Conservation (phyloP, 2,113 vertebrate species). For the Mastomys coucha region DNA sequence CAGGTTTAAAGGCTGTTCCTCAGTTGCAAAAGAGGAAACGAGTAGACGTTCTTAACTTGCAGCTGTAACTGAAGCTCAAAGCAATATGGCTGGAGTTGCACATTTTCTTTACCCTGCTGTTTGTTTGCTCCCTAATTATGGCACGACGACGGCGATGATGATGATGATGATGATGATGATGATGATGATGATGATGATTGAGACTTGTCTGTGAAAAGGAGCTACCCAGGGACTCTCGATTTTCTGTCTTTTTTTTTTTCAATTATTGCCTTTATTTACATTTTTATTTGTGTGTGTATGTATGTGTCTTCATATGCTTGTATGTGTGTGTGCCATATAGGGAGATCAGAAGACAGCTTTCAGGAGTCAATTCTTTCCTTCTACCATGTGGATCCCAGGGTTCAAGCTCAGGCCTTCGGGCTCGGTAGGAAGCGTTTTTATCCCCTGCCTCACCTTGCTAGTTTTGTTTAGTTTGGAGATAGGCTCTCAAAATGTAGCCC, state of each 20-base stretch:
- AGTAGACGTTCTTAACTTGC: background rate
- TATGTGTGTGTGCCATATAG: background rate
- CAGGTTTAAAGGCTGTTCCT: background rate
- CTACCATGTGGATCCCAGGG: background rate
- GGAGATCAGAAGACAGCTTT: background rate
- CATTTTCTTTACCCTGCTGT: background rate
- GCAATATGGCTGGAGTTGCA: background rate
- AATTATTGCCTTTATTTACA: background rate
- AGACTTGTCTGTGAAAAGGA: constrained; percentile 32
- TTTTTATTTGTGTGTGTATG: background rate
- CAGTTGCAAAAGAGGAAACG: background rate
- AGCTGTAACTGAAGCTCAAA: constrained; percentile 16
- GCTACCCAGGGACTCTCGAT: background rate
- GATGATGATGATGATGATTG: background rate
- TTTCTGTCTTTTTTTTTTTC: background rate
- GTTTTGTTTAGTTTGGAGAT: background rate
- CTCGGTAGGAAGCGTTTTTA: background rate
- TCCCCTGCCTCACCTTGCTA: no score
- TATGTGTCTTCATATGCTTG: background rate
- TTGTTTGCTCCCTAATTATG: background rate
- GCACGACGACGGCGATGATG: background rate
- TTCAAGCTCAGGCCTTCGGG: background rate
- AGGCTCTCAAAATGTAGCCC: background rate
- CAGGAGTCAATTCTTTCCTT: background rate
- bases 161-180: background rate